Evolutionary conservation across 2,888 invertebrate species (phyloP), one percentile per base, ranked within the genome.

Genomic region (Patella ulyssiponensis): DNA sequence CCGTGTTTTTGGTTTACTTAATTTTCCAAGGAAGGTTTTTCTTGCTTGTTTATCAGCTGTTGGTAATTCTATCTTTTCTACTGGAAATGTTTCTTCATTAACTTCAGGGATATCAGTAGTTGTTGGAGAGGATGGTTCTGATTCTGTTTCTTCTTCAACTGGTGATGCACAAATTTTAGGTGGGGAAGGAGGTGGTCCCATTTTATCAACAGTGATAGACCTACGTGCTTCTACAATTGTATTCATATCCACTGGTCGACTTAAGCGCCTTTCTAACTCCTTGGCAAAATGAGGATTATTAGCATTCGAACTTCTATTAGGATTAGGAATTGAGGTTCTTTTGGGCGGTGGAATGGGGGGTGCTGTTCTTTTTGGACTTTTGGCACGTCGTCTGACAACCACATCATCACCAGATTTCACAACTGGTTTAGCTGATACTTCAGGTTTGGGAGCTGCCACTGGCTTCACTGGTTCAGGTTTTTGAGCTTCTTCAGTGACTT

Each of bases 11-110:
- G 82, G 81, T 56, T 86, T 85, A 44, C 84, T 84, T 69, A 88
- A 80, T 77, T 88, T 88, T 51, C 88, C 88, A n/a, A 88, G 85
- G 72, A 88, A 87, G 64, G 87, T 87, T 70, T 86, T 86, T 27
- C 87, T 79, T 64, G 86, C 86, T 64, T 82, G 83, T 4, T 83
- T 79, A 2, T 85, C 86, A 53, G 84, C 84, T 56, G 80, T 86
- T 15, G 89, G 89, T 52, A 89, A 82, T 70, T 88, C 89, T 27
- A 89, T 89, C 77, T 88, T 88, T 75, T 89, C 89, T 9, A 82
- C 77, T 33, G 77, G 78, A 72, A 44, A 44, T 23, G 53, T 54
- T 11, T 71, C 56, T 23, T 44, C 73, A 9, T 71, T 73, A 53
- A 71, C 51, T 52, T 71, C 75, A 15, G 52, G 17, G 27, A 76